Evolutionary conservation across 1,140 invertebrate species (phyloP).

Genomic region (Pentalonia nigronervosa): DNA sequence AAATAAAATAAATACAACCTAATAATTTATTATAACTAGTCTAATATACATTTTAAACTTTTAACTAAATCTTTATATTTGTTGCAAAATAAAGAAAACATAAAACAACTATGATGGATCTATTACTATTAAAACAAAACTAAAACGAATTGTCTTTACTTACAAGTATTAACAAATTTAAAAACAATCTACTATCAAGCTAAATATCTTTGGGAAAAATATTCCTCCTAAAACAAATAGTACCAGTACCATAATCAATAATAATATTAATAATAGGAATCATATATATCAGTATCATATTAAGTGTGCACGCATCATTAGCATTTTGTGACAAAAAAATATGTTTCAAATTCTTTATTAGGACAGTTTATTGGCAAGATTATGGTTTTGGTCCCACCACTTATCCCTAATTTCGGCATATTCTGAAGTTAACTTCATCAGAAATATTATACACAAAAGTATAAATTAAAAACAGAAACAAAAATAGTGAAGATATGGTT

Average conservation of each 20-base stretch:
- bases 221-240: conserved; percentile 54
- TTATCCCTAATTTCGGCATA: conserved; percentile 38
- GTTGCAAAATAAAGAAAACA: conserved; percentile 50
- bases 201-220: conserved; percentile 22
- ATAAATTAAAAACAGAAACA: conserved; percentile 48
- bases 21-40: conserved; percentile 45
- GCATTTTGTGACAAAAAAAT: conserved; percentile 58
- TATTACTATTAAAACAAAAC: conserved; percentile 38
- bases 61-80: conserved; percentile 55
- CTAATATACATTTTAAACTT: conserved; percentile 56
- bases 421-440: conserved; percentile 18
- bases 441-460: not conserved
- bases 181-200: conserved; percentile 51
- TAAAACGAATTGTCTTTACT: conserved; percentile 49
- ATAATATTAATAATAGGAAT: conserved; percentile 58
- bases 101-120: conserved; percentile 45
- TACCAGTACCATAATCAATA: conserved; percentile 56
- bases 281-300: conserved; percentile 56
- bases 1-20: conserved; percentile 57
- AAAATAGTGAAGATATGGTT: conserved; percentile 37
- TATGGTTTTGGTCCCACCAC: conserved; percentile 55
- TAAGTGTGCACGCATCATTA: conserved; percentile 53
- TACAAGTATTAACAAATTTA: conserved; percentile 50
- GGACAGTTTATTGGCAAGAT: conserved; percentile 52
- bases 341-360: conserved; percentile 48